Base-by-base conservation (phyloP, 2,888 invertebrate genomes). In the Frankliniella intonsa region DNA sequence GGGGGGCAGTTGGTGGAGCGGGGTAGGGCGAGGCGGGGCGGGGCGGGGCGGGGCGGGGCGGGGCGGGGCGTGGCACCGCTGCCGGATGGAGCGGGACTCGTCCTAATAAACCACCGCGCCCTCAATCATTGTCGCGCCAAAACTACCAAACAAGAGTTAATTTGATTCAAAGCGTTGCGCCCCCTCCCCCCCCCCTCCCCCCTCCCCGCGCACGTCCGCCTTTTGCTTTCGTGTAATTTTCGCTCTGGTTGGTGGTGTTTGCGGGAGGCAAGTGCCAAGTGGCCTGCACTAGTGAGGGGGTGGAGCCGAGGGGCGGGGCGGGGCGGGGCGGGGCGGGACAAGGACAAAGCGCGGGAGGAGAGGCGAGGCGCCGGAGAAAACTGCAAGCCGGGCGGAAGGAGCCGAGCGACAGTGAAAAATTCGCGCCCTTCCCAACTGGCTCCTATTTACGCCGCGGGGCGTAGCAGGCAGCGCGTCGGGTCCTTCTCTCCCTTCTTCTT, bases 101-200 rank as follows among this genome's bases (percentile, higher is more conserved):
- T 76, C 69, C 69, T 76, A 76, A 76, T 76, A 25, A 76, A 76
- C 22, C 69, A 76, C 22, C 69, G 69, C 69, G 69, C 69, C 25
- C 69, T 76, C 69, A 76, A 76, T 76, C 69, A 76, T 76, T 76
- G 69, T 76, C 69, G 69, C 69, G 69, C 69, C 69, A 76, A 76
- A 76, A 76, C 69, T 76, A 76, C 22, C 69, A 76, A 76, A 76
- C 69, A 76, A 76, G 69, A 76, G 69, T 76, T 76, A 76, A 76
- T 76, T 76, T 22, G 69, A 76, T 76, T 76, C 69, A 76, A 25
- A 76, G 69, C 69, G 69, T 22, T 76, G 69, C 22, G 69, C 22
- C 10, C 22, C 69, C 69, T 0, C 62, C 62, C 62, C 17, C 17
- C 62, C 17, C 62, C 14, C 62, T 0, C 1, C 62, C 62, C 62